Evolutionary conservation across 1,140 invertebrate genomes (phyloP).

Genomic region (Listronotus oregonensis): DNA sequence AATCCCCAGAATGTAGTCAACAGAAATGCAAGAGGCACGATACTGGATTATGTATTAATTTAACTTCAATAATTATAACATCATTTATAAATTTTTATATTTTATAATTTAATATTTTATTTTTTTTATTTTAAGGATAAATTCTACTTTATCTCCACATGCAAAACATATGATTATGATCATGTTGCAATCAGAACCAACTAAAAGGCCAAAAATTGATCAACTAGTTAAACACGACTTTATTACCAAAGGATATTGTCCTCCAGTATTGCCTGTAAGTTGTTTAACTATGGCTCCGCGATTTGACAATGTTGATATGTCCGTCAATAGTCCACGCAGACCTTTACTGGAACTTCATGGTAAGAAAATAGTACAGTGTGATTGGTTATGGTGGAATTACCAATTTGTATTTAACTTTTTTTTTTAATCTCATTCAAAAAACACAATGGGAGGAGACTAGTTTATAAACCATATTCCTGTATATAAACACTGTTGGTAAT

Average conservation of each 20-base stretch:
- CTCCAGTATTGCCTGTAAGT: slow-evolving; percentile 80
- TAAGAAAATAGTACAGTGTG: slow-evolving; percentile 24
- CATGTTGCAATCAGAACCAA: slow-evolving; percentile 84
- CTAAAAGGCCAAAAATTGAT: slow-evolving; percentile 76
- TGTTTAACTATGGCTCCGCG: slow-evolving; percentile 91
- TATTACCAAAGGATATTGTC: slow-evolving; percentile 75
- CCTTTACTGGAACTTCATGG: slow-evolving; percentile 69
- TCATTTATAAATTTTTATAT: no score
- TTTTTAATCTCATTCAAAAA: no score
- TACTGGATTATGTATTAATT: no score
- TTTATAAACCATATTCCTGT: no score
- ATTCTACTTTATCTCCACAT: slow-evolving; percentile 68
- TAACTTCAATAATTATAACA: no score
- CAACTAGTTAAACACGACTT: slow-evolving; percentile 76
- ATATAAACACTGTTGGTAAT: no score
- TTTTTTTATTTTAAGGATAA: slow-evolving; percentile 63
- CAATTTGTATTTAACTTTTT: no score
- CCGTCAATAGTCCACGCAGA: slow-evolving; percentile 59
- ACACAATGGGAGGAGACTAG: no score
- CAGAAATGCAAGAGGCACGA: no score
- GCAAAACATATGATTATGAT: slow-evolving; percentile 82
- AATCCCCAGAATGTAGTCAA: no score
- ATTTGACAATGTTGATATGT: slow-evolving; percentile 67
- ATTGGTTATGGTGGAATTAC: no score
- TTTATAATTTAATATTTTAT: no score